A percentile compares a stretch with the other conserved stretches of the same genome.
Conservation (phyloP, 2,797 vertebrate genomes). For the Gastrophryne carolinensis region DNA sequence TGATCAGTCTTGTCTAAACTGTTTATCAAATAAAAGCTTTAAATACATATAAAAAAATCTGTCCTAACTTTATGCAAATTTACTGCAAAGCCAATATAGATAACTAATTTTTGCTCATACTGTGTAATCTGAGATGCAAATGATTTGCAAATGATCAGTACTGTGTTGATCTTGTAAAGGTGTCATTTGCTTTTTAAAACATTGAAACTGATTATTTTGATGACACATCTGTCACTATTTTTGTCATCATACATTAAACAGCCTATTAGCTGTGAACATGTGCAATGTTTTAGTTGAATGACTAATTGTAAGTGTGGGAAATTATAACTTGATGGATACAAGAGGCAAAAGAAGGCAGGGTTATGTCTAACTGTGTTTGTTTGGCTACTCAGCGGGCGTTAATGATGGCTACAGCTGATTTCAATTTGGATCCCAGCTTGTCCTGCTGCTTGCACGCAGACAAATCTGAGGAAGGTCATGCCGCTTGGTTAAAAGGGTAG, state of each 20-base stretch:
- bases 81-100: no score
- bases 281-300: constrained; percentile 6
- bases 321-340: constrained; percentile 18
- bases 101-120: no score
- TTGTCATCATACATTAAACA: not conserved
- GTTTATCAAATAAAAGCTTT: no score
- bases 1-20: no score
- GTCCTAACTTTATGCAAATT: no score
- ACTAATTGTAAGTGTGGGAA: constrained; percentile 7
- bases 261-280: constrained; percentile 12
- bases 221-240: not conserved
- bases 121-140: no score
- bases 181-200: no score
- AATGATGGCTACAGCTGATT: constrained; percentile 45
- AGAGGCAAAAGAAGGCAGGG: constrained; percentile 26
- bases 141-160: no score
- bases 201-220: no score
- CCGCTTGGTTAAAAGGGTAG: constrained; percentile 37
- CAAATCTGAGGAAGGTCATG: constrained; percentile 37
- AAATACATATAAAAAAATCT: no score
- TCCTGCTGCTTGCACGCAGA: constrained; percentile 31
- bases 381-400: constrained; percentile 32
- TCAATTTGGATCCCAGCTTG: constrained; percentile 41
- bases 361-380: constrained; percentile 36
- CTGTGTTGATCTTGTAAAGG: no score